Percentiles rank a stretch among this genome's conserved stretches.
phyloP scores from a whole-genome alignment of 2,888 invertebrate genomes.

The Sphaerolaimus hirsutus region DNA sequence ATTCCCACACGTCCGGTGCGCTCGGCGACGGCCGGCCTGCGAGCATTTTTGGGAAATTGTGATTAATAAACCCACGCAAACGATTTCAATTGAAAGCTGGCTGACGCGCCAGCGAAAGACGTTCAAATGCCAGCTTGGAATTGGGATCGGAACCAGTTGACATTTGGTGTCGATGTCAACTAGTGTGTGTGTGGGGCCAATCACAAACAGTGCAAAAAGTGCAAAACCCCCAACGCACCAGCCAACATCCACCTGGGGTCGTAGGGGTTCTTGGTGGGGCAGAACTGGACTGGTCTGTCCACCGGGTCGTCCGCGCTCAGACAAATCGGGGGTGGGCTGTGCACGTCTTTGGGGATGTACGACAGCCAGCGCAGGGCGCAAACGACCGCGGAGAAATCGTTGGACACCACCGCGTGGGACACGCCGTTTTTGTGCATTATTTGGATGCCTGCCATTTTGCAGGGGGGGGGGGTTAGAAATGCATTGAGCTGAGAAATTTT shows the following conservation, averaged over 20 bases:
- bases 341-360: conserved; percentile 49
- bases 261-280: conserved; percentile 69
- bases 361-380: conserved; percentile 73
- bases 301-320: conserved; percentile 49
- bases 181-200: too few relatives aligned
- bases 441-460: conserved; percentile 59
- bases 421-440: conserved; percentile 98
- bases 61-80: too few relatives aligned
- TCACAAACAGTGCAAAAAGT: too few relatives aligned
- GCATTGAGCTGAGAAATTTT: too few relatives aligned
- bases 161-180: too few relatives aligned
- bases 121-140: too few relatives aligned
- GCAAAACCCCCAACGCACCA: conserved; percentile 17
- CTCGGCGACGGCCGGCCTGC: background rate
- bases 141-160: too few relatives aligned
- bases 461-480: too few relatives aligned
- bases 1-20: conserved; percentile 20
- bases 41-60: too few relatives aligned
- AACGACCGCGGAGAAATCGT: conserved; percentile 53
- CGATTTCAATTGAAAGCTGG: too few relatives aligned
- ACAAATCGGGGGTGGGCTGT: conserved; percentile 41
- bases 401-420: conserved; percentile 63
- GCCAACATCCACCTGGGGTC: conserved; percentile 72
- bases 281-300: conserved; percentile 49
- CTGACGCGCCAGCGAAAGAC: too few relatives aligned